Evolutionary conservation across 2,888 invertebrate species (phyloP), one percentile per base, ranked within the genome.

Genomic region (Hoplodrina ambigua): DNA sequence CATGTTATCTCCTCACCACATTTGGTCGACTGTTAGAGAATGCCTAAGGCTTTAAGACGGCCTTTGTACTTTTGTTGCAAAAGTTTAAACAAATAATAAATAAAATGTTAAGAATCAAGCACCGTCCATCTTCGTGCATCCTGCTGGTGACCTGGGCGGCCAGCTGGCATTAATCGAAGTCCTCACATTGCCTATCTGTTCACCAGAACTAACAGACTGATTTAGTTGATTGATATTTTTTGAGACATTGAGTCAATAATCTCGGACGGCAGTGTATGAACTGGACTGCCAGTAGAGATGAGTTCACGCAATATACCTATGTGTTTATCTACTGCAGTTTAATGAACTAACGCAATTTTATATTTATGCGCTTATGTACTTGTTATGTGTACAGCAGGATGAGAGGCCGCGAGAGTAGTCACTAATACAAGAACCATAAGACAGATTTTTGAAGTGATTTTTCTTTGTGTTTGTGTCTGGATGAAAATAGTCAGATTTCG

Each of bases 231-330:
- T 57, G 46, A 30, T 63, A 50, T 44, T 60, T n/a, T 56, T 8
- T n/a, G 17, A 46, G 5, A 46, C 1, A 41, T 17, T 58, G 61
- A 15, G 56, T 10, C 53, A 60, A 62, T 71, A 69, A 66, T 70
- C 46, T 46, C 64, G 87, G 82, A 87, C 82, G 1, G 68, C 85
- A 89, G 72, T 92, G 89, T 87, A 91, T 78, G 81, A 85, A 84
- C 87, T 77, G 85, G 85, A 86, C 86, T 81, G 76, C 82, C 88
- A 87, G 90, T 89, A 92, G 92, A 91, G 93, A 90, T 88, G 93
- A 86, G 89, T 90, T 90, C 89, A 85, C 73, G 57, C 75, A 78
- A 79, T 72, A 76, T 78, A 83, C 68, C 86, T 81, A 78, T 78
- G 78, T 81, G 55, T 63, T 78, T 70, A 84, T 84, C 80, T 85